Evolutionary conservation across 2,113 vertebrate genomes (phyloP), one percentile per base, ranked within the genome.

Genomic region (Cyphomyrus discorhynchus): DNA sequence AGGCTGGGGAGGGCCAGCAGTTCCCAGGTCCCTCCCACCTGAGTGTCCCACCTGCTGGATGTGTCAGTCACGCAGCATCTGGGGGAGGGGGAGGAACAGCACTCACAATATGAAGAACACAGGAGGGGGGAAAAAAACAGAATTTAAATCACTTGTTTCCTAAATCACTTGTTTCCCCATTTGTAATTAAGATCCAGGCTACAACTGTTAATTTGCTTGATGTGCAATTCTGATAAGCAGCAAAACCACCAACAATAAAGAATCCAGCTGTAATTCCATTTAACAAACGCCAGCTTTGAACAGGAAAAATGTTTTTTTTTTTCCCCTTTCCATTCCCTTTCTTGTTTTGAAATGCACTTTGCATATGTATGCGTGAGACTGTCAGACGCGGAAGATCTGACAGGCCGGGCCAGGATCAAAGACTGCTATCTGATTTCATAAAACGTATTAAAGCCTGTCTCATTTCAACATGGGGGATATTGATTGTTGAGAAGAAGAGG

Each of bases 391-490:
- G 94, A 92, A 93, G 92, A 94, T 94, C 94, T 94, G 94, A 95
- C 95, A 95, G 86, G 91, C 92, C 86, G 93, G 94, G 93, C 94
- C 95, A 94, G 94, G 94, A 95, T 96, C 95, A 95, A 95, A 96
- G 95, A 91, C 88, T 91, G 94, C 92, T 94, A 95, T 96, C 95
- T 94, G 94, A 95, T 96, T 95, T 93, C 93, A 94, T 94, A 94
- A 94, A 95, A 94, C 92, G 93, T 93, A 94, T 94, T 94, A 94
- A 94, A 94, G 92, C 94, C 92, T 94, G 93, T 94, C 94, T 95
- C 94, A 94, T 94, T 94, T 95, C 93, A 93, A 95, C 94, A 95
- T 31, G 80, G 53, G 84, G 77, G 11, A 86, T 85, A 84, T 88
- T 88, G 90, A 90, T 80, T 88, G 88, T 89, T 89, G 91, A 93